Conservation (phyloP, 2,113 vertebrate genomes). For the Rhabdornis inornatus region DNA sequence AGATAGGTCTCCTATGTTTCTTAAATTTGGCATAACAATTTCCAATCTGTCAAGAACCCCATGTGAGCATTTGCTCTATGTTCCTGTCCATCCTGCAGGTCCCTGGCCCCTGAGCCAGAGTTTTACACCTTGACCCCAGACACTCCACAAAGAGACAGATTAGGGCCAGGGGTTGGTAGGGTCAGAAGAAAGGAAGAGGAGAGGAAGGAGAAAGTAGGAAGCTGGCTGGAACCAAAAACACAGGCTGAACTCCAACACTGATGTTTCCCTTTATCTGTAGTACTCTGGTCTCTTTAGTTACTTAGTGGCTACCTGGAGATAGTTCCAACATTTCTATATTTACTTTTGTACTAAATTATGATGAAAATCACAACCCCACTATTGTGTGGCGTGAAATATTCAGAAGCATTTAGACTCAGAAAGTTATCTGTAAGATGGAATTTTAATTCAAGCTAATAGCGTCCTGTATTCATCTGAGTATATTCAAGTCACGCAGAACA, state of each 20-base stretch:
- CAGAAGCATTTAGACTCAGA: neutral
- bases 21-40: neutral
- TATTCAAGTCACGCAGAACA: neutral
- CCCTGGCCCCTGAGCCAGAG: no score
- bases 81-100: neutral
- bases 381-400: neutral
- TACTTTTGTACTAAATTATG: neutral
- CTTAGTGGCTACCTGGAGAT: neutral
- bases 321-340: neutral
- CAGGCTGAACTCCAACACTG: neutral
- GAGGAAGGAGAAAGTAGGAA: neutral
- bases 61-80: neutral
- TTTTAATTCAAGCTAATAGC: neutral
- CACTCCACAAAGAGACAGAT: neutral
- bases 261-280: neutral
- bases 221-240: neutral
- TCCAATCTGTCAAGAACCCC: neutral
- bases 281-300: neutral
- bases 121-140: neutral
- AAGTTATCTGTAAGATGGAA: neutral
- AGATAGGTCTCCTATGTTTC: neutral
- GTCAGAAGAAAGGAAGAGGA: neutral
- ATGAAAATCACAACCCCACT: neutral
- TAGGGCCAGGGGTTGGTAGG: fast-evolving
- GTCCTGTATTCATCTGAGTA: neutral